Evolutionary conservation across 2,888 invertebrate genomes (phyloP).

Genomic region (Trissolcus japonicus): DNA sequence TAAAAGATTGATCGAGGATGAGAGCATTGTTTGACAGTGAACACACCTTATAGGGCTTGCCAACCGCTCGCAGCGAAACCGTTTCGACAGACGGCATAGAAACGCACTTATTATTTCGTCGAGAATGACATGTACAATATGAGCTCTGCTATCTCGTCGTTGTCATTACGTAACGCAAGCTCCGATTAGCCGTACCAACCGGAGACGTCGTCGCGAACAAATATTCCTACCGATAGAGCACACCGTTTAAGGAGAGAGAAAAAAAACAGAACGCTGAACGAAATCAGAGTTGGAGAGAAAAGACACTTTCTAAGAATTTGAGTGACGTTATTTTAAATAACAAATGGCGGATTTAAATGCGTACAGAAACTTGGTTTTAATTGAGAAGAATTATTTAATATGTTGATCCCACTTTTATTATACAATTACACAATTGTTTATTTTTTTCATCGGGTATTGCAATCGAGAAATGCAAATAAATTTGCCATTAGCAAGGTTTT

Average conservation of each 20-base stretch:
- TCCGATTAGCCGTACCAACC: conserved; percentile 50
- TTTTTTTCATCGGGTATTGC: too few relatives aligned
- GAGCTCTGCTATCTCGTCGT: conserved; percentile 33
- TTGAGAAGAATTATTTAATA: too few relatives aligned
- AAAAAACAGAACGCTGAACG: conserved; percentile 25
- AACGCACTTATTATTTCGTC: conserved; percentile 31
- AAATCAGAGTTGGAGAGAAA: conserved; percentile 1
- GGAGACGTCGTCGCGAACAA: conserved; percentile 44
- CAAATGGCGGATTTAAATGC: too few relatives aligned
- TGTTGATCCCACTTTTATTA: too few relatives aligned
- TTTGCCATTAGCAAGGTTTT: not conserved
- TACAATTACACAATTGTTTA: too few relatives aligned
- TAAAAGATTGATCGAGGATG: too few relatives aligned
- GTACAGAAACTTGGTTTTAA: too few relatives aligned
- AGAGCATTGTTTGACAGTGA: not conserved
- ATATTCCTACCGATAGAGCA: conserved; percentile 24
- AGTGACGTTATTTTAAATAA: not conserved
- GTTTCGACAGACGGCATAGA: conserved; percentile 7
- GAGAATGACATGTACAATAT: conserved; percentile 33
- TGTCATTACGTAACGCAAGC: conserved; percentile 50
- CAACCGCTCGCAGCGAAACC: not conserved
- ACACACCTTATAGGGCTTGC: too few relatives aligned
- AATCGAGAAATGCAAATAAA: too few relatives aligned
- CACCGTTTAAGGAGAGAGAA: conserved; percentile 30
- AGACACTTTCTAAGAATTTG: not conserved